These are phyloP conservation scores for Margarornis squamiger DNA, from an alignment of 2,797 vertebrate genomes.

Conservation along the genomic window DNA sequence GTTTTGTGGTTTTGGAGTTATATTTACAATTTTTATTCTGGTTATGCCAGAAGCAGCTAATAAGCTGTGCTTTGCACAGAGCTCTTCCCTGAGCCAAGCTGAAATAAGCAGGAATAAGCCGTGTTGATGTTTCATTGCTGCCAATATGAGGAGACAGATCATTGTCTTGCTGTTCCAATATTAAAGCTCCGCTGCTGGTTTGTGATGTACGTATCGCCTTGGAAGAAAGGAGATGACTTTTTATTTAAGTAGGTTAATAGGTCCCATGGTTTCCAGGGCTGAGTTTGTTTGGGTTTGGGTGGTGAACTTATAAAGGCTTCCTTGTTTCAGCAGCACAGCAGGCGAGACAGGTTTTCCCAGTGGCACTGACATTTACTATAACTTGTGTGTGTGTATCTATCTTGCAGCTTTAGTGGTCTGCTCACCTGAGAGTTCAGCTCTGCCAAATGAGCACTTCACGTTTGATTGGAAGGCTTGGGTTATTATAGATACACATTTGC, in stretches of 20 bases:
- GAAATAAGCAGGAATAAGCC: neutral
- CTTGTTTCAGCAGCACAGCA: constrained; percentile 39
- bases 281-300: constrained; percentile 33
- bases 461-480: neutral
- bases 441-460: constrained; percentile 37
- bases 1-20: neutral
- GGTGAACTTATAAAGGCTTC: constrained; percentile 19
- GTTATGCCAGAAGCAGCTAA: neutral
- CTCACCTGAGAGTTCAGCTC: neutral
- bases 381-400: constrained; percentile 11
- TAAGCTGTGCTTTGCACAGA: neutral
- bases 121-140: neutral
- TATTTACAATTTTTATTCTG: no score
- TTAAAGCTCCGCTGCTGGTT: neutral
- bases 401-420: neutral
- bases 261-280: neutral
- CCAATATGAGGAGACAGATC: neutral
- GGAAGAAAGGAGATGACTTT: neutral
- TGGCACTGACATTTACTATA: constrained; percentile 62
- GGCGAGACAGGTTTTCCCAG: constrained; percentile 48
- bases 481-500: neutral
- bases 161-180: neutral
- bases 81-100: neutral
- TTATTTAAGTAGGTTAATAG: constrained; percentile 8
- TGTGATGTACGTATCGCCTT: neutral